Base-by-base conservation (phyloP, 1,140 invertebrate genomes). In the Nautilus pompilius region DNA sequence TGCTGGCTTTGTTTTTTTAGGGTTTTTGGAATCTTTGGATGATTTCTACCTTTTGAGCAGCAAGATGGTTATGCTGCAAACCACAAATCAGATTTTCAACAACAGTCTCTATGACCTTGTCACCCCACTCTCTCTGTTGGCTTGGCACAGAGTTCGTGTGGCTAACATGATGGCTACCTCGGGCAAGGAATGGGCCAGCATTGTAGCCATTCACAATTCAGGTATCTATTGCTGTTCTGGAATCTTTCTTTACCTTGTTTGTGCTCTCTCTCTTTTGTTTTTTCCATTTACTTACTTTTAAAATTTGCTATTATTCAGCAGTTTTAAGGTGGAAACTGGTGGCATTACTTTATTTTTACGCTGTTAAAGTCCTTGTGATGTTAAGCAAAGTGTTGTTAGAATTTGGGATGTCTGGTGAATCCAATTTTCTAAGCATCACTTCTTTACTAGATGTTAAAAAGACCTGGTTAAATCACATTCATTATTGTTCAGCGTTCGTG, bases 1-100 rank as follows among this genome's bases (percentile, higher is more conserved):
- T 41, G 17, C 22, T 41, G 15, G 5, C 24, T 13, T 63, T 54
- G 13, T 30, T 48, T 28, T 65, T 69, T 29, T 71, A 77, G 81
- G 80, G 6, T 78, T 73, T 56, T 62, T 83, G 20, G 77, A 80
- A 59, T 82, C 81, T 6, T 60, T 81, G 26, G 81, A 83, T 71
- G 81, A 82, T 58, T 83, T 82, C 65, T 83, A 83, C 64, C 58
- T 76, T 0, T 54, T 82, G 59, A 64, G 70, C 28, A 80, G 73
- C 66, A 62, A 70, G 6, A 65, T 83, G 60, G 77, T 80, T 4
- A 74, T 83, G 72, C 64, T 80, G 24, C 80, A 83, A 63, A 82
- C 81, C 8, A 81, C 80, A 3, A 82, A 77, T 63, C 76, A 77
- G 59, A 67, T 81, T 6, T 81, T 76, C 66, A 80, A 82, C 63